Evolutionary conservation across 1,140 invertebrate genomes (phyloP), one percentile per base, ranked within the genome.

Genomic region (Eumaeus atala): DNA sequence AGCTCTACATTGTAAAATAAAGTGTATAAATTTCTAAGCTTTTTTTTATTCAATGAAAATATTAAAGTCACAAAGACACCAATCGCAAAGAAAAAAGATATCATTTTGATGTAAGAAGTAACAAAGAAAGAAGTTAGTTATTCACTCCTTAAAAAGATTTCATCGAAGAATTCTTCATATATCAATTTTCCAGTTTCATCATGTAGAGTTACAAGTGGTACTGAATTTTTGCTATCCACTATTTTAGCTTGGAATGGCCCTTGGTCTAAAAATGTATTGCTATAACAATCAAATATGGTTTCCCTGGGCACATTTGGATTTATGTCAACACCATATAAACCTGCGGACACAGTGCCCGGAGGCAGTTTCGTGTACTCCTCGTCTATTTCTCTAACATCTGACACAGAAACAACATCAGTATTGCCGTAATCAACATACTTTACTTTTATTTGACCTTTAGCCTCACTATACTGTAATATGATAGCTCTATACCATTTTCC

Each of bases 351-450:
- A n/a, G 74, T 72, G 3, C 59, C 57, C 0, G 81, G 72, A 0
- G 82, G 78, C 7, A 85, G 58, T 34, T 56, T 59, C 9, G 54
- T 38, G 64, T 74, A 85, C 40, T 78, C 69, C 16, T 75, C 65
- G 12, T 28, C 56, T 9, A 83, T 78, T 62, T 85, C 84, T 59
- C 68, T 74, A 3, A 72, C 67, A 58, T 87, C 67, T 18, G 62
- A 54, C 18, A 77, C 28, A 3, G 72, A 55, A 47, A 85, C 59
- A 8, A 83, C 44, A 54, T 74, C 73, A 40, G 73, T 62, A 53
- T 85, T 84, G 6, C 84, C 84, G 54, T 77, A 87, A 61, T 87
- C 84, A n/a, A 87, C 67, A 58, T 80, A 87, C 58, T 69, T 71
- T 0, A 87, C 78, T 74, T 84, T 84, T 0, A 85, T 54, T 16